Percentiles rank a stretch among this genome's conserved stretches.
Evolutionary conservation across 2,888 invertebrate genomes (phyloP).

Genomic region (Aporophyla nigra): DNA sequence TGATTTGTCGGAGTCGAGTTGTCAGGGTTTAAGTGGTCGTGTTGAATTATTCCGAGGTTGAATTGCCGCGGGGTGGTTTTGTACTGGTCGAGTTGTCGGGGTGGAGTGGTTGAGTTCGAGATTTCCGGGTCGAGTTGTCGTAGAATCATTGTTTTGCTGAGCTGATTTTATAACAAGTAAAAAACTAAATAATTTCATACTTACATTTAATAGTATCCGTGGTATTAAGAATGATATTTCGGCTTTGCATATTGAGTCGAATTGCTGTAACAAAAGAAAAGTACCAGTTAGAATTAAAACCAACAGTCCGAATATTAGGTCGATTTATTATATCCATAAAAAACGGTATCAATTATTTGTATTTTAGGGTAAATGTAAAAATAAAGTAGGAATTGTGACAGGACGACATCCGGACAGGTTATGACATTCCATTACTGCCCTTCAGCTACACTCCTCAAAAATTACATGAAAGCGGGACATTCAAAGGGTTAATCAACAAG

Average conservation of each 20-base stretch:
- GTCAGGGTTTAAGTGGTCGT: neutral
- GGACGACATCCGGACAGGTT: neutral
- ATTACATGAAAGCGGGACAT: neutral
- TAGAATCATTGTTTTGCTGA: too few relatives aligned
- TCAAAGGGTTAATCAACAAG: neutral
- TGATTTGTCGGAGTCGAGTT: too few relatives aligned
- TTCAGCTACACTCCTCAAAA: neutral
- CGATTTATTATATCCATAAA: too few relatives aligned
- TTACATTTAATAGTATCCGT: constrained; percentile 94
- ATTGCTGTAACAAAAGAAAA: constrained; percentile 92
- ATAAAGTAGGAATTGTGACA: neutral
- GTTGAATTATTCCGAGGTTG: too few relatives aligned
- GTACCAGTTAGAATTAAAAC: neutral
- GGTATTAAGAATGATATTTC: constrained; percentile 94
- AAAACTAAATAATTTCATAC: constrained; percentile 76
- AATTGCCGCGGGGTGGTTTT: neutral
- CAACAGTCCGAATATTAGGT: neutral
- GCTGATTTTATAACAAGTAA: neutral
- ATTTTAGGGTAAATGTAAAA: neutral
- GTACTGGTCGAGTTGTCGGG: neutral
- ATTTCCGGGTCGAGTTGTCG: neutral
- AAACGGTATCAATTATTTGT: neutral
- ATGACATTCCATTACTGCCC: neutral
- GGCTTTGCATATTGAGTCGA: constrained; percentile 94
- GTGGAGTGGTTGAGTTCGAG: neutral